Conservation (phyloP, 2,797 vertebrate genomes). For the Microctenopoma steveboyesi region DNA sequence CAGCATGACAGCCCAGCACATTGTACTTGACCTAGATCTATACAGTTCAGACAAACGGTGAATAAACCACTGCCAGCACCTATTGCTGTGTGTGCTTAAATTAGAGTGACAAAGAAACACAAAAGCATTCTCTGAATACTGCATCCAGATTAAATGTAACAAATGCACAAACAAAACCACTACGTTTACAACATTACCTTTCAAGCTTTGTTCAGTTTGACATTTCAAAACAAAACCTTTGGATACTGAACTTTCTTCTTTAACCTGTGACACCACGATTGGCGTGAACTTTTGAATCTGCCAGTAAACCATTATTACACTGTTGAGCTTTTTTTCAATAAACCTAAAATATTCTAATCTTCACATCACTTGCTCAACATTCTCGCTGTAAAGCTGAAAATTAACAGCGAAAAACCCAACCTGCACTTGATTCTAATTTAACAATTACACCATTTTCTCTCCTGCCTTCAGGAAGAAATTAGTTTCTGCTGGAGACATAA, state of each 20-base stretch:
- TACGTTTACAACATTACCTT: background rate
- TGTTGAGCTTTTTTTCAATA: conserved; percentile 7
- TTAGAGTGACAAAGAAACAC: conserved; percentile 4
- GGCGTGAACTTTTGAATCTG: background rate
- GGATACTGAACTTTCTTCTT: conserved; percentile 6
- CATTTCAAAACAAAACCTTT: conserved; percentile 33
- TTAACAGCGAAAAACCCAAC: conserved; percentile 20
- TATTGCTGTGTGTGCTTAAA: background rate
- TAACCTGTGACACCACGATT: conserved; percentile 5
- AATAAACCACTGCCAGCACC: background rate
- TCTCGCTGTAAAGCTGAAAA: conserved; percentile 12
- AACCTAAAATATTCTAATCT: conserved; percentile 4
- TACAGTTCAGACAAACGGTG: background rate
- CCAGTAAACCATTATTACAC: conserved; percentile 26
- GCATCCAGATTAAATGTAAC: background rate
- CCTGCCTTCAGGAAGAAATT: conserved; percentile 23
- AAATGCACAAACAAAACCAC: background rate
- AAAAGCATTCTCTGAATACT: conserved; percentile 1
- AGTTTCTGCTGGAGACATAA: conserved; percentile 34
- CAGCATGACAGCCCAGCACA: background rate
- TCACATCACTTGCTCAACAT: background rate
- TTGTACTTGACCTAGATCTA: background rate
- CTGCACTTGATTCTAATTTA: conserved; percentile 35
- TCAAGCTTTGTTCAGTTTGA: conserved; percentile 21
- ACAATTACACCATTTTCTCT: conserved; percentile 19